Evolutionary conservation across 2,888 invertebrate species (phyloP).

Genomic region (Drosophila falleni): DNA sequence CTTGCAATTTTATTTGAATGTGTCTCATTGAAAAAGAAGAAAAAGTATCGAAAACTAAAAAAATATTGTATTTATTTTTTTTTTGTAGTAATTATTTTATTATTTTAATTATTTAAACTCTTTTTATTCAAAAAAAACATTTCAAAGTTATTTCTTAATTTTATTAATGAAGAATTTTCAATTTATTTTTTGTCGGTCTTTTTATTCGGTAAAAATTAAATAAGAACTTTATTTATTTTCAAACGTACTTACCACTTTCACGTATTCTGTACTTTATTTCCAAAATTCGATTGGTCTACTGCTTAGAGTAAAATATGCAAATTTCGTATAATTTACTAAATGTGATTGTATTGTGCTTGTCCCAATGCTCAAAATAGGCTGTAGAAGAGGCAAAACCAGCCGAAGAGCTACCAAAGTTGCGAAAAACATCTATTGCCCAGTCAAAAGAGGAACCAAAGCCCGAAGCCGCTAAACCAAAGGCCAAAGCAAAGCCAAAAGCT

Average conservation of each 20-base stretch:
- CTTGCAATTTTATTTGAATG: background rate
- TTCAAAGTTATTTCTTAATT: no score
- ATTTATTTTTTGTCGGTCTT: no score
- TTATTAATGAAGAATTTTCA: no score
- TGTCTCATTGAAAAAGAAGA: background rate
- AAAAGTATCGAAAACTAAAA: no score
- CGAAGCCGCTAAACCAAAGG: constrained; percentile 78
- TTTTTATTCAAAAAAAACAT: no score
- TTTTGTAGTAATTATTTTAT: no score
- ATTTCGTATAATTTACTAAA: constrained; percentile 3
- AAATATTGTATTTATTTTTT: no score
- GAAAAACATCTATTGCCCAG: constrained; percentile 79
- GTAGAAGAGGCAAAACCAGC: constrained; percentile 78
- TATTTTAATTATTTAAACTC: no score
- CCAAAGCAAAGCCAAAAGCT: constrained; percentile 70
- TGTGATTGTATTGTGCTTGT: constrained; percentile 10
- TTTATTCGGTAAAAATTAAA: no score
- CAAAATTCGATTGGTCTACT: background rate
- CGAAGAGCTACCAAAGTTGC: constrained; percentile 84
- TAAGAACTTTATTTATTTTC: no score
- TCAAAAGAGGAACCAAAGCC: constrained; percentile 83
- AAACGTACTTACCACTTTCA: no score
- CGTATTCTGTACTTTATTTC: background rate
- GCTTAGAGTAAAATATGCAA: background rate
- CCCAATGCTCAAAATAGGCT: constrained; percentile 59